phyloP scores from a whole-genome alignment of 64 coral and sea anemone species.

The Montipora cactus region DNA sequence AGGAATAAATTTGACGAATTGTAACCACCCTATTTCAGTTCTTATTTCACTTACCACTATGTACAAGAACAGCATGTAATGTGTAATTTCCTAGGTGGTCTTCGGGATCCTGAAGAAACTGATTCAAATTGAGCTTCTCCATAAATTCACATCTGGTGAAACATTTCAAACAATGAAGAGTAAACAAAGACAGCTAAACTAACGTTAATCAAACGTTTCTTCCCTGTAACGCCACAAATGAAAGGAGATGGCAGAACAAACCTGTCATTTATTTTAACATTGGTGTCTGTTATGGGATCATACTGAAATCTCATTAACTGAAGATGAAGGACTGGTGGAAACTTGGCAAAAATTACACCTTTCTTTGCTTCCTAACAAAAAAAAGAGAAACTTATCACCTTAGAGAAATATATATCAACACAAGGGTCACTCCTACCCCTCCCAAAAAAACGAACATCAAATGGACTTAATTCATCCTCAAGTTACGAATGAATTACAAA shows the following conservation, averaged over 20 bases:
- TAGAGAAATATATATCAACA: background rate
- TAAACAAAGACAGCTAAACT: background rate
- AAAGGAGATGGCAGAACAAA: constrained; percentile 3
- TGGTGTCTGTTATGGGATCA: constrained; percentile 95
- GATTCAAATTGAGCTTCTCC: constrained; percentile 94
- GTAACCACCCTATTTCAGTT: too few relatives aligned
- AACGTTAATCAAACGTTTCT: too few relatives aligned
- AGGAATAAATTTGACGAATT: too few relatives aligned
- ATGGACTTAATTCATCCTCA: too few relatives aligned
- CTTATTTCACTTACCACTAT: constrained; percentile 84
- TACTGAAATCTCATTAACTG: constrained; percentile 99
- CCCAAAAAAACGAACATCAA: too few relatives aligned
- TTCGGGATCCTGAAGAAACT: constrained; percentile 89
- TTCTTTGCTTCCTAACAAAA: constrained; percentile 92
- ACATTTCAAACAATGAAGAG: background rate
- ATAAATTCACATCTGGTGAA: constrained; percentile 94
- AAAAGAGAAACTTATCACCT: background rate
- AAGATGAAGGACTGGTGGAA: constrained; percentile 93
- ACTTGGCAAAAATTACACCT: constrained; percentile 87
- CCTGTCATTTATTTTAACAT: constrained; percentile 99
- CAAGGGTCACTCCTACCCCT: too few relatives aligned
- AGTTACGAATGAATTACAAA: too few relatives aligned
- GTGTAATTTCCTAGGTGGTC: constrained; percentile 76
- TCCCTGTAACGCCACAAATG: background rate
- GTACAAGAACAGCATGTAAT: constrained; percentile 98